Evolutionary conservation across 35 echinoderm and acorn worm genomes (phyloP).

Genomic region (Apostichopus parvimensis): DNA sequence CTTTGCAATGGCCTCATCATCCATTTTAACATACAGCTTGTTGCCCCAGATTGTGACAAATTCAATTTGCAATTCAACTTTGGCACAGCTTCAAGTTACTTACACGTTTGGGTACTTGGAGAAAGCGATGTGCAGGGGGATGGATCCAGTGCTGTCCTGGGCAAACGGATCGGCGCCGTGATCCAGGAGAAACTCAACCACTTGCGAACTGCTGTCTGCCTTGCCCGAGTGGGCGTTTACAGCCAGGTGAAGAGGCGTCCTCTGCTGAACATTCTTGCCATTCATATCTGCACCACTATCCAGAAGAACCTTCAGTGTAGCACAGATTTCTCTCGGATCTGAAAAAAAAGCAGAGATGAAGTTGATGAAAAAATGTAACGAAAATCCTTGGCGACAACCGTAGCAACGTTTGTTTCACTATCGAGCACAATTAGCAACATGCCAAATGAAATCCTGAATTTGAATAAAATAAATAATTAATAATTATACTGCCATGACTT

Average conservation of each 20-base stretch:
- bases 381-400: no score
- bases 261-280: slow-evolving; percentile 26
- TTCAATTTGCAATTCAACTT: no score
- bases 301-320: slow-evolving; percentile 6
- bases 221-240: slow-evolving; percentile 62
- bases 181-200: slow-evolving; percentile 63
- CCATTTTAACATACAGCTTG: neutral
- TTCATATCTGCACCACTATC: slow-evolving; percentile 45
- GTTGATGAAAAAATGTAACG: neutral
- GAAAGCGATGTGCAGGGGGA: slow-evolving; percentile 69
- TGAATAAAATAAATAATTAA: no score
- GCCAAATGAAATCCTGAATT: no score
- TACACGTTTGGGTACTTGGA: slow-evolving; percentile 40
- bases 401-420: no score
- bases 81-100: neutral
- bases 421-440: no score
- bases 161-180: slow-evolving; percentile 27
- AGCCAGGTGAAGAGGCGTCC: slow-evolving; percentile 61
- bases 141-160: slow-evolving; percentile 26
- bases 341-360: neutral
- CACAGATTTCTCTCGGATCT: slow-evolving; percentile 44
- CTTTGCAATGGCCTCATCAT: neutral
- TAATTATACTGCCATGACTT: no score
- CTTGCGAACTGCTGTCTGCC: slow-evolving; percentile 42
- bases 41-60: no score